These are phyloP conservation scores for Pterocles orientalis DNA, from an alignment of 2,113 vertebrate genomes.

Conservation along the genomic window DNA sequence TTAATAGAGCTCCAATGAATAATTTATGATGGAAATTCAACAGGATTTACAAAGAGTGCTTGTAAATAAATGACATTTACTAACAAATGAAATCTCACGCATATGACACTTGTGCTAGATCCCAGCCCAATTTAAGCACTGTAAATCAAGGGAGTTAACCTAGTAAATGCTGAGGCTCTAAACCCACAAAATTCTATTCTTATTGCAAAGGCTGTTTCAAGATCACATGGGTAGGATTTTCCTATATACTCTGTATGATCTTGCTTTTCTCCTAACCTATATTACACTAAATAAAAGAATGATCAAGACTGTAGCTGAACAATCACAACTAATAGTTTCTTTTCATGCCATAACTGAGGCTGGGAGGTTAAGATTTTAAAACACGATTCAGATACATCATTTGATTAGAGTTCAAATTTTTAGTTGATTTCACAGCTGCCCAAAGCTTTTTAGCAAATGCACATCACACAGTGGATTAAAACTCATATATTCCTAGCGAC, in stretches of 20 bases:
- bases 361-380: background rate
- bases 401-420: background rate
- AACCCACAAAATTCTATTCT: background rate
- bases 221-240: background rate
- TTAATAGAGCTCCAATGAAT: background rate
- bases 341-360: background rate
- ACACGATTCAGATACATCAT: background rate
- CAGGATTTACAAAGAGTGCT: background rate
- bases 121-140: background rate
- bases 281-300: background rate
- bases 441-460: background rate
- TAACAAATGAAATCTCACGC: background rate
- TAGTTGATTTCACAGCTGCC: background rate
- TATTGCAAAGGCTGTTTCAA: background rate
- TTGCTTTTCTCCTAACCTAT: background rate
- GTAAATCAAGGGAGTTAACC: background rate
- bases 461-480: background rate
- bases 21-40: background rate
- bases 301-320: background rate
- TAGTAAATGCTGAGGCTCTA: background rate
- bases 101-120: background rate
- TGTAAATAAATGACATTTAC: background rate
- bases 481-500: background rate
- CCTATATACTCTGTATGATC: background rate
- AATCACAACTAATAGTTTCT: background rate